Evolutionary conservation across 1,140 invertebrate species (phyloP).

Genomic region (Drosophila bipectinata): DNA sequence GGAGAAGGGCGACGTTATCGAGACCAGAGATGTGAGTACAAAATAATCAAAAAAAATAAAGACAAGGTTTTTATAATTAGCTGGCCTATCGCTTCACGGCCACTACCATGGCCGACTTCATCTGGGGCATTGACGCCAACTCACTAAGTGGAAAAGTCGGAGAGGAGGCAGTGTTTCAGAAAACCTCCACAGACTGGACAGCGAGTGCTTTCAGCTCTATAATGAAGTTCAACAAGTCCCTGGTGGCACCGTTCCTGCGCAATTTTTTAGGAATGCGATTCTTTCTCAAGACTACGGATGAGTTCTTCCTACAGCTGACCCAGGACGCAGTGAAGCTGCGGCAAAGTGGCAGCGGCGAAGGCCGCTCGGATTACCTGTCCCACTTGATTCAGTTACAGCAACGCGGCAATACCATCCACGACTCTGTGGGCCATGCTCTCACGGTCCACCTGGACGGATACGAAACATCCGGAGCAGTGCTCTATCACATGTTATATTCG

Average conservation of each 20-base stretch:
- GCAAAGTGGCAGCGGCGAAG: conserved; percentile 31
- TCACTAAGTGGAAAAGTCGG: conserved; percentile 48
- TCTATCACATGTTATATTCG: conserved; percentile 67
- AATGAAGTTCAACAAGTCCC: conserved; percentile 33
- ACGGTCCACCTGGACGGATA: conserved; percentile 86
- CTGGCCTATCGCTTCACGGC: conserved; percentile 82
- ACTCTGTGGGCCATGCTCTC: conserved; percentile 85
- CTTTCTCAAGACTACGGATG: conserved; percentile 37
- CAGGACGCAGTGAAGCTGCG: conserved; percentile 68
- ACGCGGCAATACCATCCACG: conserved; percentile 84
- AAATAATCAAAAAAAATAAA: not conserved
- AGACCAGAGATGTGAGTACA: conserved; percentile 63
- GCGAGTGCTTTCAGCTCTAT: conserved; percentile 37
- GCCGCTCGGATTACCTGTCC: conserved; percentile 77
- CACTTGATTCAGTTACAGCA: conserved; percentile 78
- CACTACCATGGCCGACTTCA: conserved; percentile 84
- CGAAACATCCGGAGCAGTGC: conserved; percentile 84
- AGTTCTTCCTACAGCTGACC: conserved; percentile 71
- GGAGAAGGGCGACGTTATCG: conserved; percentile 42
- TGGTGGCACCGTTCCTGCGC: conserved; percentile 52
- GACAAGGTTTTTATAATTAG: conserved; percentile 15
- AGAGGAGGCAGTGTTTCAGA: conserved; percentile 43
- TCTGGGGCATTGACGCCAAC: conserved; percentile 84
- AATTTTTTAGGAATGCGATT: conserved; percentile 50
- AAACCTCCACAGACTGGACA: conserved; percentile 50